phyloP scores from a whole-genome alignment of 2,888 invertebrate species.

The Gymnocheta viridis region DNA sequence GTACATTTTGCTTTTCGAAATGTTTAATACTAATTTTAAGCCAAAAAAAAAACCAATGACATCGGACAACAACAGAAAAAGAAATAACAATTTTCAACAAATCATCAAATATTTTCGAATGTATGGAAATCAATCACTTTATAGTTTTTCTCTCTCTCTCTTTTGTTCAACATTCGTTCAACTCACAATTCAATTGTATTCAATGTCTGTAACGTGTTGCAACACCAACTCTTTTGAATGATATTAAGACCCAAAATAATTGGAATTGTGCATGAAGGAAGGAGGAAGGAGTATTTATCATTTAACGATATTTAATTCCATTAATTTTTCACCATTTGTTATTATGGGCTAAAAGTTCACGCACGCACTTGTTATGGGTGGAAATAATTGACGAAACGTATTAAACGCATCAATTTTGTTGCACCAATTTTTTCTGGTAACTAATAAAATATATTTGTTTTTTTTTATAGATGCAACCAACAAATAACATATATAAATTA shows the following conservation, averaged over 20 bases:
- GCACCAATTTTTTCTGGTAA: constrained; percentile 39
- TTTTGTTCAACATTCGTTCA: background rate
- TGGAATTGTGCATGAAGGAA: background rate
- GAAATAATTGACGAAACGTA: constrained; percentile 37
- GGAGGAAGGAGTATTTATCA: background rate
- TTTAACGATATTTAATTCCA: background rate
- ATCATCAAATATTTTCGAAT: constrained; percentile 60
- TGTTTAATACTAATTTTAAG: background rate
- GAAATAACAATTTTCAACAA: constrained; percentile 39
- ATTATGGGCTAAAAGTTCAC: background rate
- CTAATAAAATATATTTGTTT: background rate
- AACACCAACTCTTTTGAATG: background rate
- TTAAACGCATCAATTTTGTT: constrained; percentile 54
- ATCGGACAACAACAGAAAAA: background rate
- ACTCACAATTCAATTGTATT: background rate
- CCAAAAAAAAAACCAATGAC: background rate
- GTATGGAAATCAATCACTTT: constrained; percentile 54
- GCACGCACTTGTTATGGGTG: background rate
- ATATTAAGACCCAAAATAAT: constrained; percentile 12
- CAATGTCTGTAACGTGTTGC: constrained; percentile 25
- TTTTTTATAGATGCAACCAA: background rate
- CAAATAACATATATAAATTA: background rate
- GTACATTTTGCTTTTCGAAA: constrained; percentile 5
- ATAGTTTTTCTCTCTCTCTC: background rate
- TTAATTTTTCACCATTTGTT: constrained; percentile 22